Evolutionary conservation across 2,797 vertebrate genomes (phyloP).

Genomic region (Protonibea diacanthus): DNA sequence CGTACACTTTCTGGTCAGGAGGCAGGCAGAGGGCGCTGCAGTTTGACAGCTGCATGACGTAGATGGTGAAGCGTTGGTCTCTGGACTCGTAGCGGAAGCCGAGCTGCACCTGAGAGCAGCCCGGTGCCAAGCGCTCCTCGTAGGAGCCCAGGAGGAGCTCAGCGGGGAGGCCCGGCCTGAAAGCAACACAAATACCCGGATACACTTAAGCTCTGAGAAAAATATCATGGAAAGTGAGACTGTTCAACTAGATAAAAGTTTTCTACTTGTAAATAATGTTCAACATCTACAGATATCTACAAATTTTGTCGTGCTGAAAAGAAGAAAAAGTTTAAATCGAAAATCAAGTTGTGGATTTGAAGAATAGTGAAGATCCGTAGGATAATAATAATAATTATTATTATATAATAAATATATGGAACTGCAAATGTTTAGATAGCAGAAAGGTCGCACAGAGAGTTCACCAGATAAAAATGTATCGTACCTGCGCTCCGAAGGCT

Average conservation of each 20-base stretch:
- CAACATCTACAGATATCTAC: not conserved
- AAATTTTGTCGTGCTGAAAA: not conserved
- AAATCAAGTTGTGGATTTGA: no score
- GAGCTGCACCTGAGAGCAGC: slow-evolving; percentile 91
- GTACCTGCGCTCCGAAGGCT: slow-evolving; percentile 92
- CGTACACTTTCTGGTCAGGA: slow-evolving; percentile 91
- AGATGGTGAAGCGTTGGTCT: slow-evolving; percentile 92
- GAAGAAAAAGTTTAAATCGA: not conserved
- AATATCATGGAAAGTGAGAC: not conserved
- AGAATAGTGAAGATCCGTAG: not conserved
- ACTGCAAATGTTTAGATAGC: no score
- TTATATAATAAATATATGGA: no score
- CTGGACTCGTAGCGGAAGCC: slow-evolving; percentile 93
- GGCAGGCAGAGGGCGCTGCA: slow-evolving; percentile 87
- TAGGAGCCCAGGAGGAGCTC: slow-evolving; percentile 86
- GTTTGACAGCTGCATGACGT: slow-evolving; percentile 91
- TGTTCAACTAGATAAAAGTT: not conserved
- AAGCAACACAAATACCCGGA: not conserved
- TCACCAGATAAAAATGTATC: not conserved
- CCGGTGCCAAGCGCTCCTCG: slow-evolving; percentile 82
- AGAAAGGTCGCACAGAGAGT: not conserved
- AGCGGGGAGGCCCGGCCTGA: slow-evolving; percentile 83
- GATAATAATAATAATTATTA: not conserved
- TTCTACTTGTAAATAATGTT: not conserved
- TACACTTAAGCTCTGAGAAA: not conserved